phyloP scores from a whole-genome alignment of 64 coral and sea anemone genomes.

The Stylophora pistillata region DNA sequence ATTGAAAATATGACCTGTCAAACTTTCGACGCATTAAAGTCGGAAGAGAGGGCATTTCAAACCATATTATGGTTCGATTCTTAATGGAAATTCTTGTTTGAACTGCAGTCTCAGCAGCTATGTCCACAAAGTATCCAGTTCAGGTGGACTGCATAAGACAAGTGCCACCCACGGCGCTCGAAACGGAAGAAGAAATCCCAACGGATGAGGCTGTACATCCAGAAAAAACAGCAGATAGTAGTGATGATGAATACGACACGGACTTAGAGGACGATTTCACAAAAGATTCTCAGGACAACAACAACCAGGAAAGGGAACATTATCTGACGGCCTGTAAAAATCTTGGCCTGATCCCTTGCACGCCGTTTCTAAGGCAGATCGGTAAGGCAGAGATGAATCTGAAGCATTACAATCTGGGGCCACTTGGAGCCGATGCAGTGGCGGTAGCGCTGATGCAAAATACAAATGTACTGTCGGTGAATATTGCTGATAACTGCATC shows the following conservation, averaged over 20 bases:
- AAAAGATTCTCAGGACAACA: constrained; percentile 8
- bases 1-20: too few relatives aligned
- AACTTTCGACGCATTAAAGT: too few relatives aligned
- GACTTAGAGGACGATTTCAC: constrained; percentile 73
- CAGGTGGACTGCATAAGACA: constrained; percentile 73
- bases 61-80: too few relatives aligned
- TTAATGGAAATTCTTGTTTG: neutral
- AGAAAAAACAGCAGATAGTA: constrained; percentile 30
- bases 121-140: constrained; percentile 42
- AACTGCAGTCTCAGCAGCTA: neutral
- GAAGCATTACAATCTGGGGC: constrained; percentile 85
- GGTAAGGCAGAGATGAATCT: constrained; percentile 79
- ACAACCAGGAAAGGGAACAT: constrained; percentile 47
- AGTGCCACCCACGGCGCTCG: constrained; percentile 34
- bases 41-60: too few relatives aligned
- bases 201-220: constrained; percentile 14
- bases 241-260: constrained; percentile 89
- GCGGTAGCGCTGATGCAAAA: constrained; percentile 84
- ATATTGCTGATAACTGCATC: constrained; percentile 80
- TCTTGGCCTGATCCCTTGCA: constrained; percentile 77
- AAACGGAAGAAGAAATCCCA: neutral
- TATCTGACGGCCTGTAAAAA: constrained; percentile 79
- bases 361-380: constrained; percentile 72
- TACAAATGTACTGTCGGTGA: constrained; percentile 59
- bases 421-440: constrained; percentile 79